A percentile compares a stretch with the other conserved stretches of the same genome.
Conservation (phyloP, 1,140 invertebrate genomes). For the Brachionus koreanus region DNA sequence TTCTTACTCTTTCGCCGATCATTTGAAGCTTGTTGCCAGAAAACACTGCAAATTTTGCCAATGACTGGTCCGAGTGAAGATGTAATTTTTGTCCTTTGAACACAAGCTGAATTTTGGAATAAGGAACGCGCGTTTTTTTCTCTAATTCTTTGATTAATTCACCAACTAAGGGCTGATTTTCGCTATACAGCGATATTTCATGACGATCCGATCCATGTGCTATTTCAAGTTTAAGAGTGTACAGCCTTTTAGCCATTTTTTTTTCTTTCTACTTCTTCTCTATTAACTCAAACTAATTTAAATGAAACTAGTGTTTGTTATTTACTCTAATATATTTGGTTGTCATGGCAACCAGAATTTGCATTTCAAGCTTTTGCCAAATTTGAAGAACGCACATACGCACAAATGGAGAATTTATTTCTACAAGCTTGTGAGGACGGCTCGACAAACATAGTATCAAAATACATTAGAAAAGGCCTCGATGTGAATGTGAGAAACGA, state of each 20-base stretch:
- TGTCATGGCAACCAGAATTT: background rate
- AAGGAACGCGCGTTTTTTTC: slow-evolving; percentile 23
- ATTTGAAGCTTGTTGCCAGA: slow-evolving; percentile 24
- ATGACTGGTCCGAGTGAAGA: background rate
- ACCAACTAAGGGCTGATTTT: slow-evolving; percentile 10
- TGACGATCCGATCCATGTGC: slow-evolving; percentile 41
- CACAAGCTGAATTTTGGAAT: background rate
- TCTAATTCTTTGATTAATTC: slow-evolving; percentile 37
- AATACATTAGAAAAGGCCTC: slow-evolving; percentile 5
- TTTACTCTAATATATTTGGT: background rate
- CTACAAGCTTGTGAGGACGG: slow-evolving; percentile 11
- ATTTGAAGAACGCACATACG: background rate
- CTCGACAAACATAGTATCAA: background rate
- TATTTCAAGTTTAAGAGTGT: slow-evolving; percentile 30
- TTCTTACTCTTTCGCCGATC: slow-evolving; percentile 31
- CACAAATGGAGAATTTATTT: slow-evolving; percentile 9
- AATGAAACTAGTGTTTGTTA: slow-evolving; percentile 4
- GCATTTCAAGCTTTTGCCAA: background rate
- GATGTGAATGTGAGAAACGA: slow-evolving; percentile 16
- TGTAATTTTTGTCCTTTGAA: slow-evolving; percentile 44
- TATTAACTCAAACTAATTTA: background rate
- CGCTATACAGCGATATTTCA: slow-evolving; percentile 13
- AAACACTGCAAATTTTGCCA: slow-evolving; percentile 34
- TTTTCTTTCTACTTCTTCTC: background rate
- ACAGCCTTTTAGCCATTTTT: slow-evolving; percentile 11